Evolutionary conservation across 1,140 invertebrate species (phyloP).

Genomic region (Trichoplusia ni): DNA sequence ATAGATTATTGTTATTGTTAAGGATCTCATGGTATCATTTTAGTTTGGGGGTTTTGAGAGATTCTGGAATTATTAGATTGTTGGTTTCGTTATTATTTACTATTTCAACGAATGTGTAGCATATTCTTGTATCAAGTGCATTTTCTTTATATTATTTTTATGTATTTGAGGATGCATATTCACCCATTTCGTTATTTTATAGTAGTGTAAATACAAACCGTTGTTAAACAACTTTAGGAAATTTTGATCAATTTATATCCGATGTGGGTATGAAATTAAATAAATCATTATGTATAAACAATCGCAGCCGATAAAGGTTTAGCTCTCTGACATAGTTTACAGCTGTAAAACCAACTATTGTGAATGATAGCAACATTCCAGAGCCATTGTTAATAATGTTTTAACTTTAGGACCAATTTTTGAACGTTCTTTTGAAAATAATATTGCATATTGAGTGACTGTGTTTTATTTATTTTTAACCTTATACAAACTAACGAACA

Average conservation of each 20-base stretch:
- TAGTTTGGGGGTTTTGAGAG: conserved; percentile 60
- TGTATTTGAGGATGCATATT: conserved; percentile 30
- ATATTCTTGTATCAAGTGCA: conserved; percentile 23
- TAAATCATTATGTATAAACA: conserved; percentile 13
- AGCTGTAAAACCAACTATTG: conserved; percentile 59
- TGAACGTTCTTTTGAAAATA: conserved; percentile 81
- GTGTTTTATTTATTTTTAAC: conserved; percentile 49
- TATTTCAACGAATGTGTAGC: conserved; percentile 42
- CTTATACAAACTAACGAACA: conserved; percentile 2
- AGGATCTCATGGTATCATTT: conserved; percentile 79
- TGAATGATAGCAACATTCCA: conserved; percentile 77
- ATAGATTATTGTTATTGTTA: conserved; percentile 79
- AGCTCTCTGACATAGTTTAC: conserved; percentile 65
- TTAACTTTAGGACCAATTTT: conserved; percentile 80
- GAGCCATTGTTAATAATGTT: conserved; percentile 80
- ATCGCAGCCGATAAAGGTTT: conserved; percentile 26
- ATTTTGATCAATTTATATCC: conserved; percentile 32
- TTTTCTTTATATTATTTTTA: conserved; percentile 31
- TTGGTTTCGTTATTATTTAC: conserved; percentile 56
- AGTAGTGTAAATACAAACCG: conserved; percentile 33
- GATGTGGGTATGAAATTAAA: conserved; percentile 22
- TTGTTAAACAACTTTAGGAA: conserved; percentile 44
- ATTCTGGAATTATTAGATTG: conserved; percentile 70
- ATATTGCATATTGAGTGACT: conserved; percentile 76
- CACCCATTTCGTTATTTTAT: conserved; percentile 23